phyloP scores from a whole-genome alignment of 1,140 invertebrate genomes.

The Diorhabda carinulata region DNA sequence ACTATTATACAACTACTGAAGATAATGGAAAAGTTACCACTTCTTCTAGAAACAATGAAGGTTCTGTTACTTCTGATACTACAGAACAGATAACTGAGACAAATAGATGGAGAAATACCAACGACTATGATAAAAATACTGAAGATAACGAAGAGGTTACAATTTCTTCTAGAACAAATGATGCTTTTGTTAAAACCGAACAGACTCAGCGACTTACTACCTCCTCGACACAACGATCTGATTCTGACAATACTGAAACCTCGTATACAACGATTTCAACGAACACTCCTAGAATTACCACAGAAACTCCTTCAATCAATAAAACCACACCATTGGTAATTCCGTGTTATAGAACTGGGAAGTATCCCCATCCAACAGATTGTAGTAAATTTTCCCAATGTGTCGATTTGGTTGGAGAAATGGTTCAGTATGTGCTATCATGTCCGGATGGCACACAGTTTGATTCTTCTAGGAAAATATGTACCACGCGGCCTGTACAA shows the following conservation, averaged over 20 bases:
- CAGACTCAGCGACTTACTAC: neutral
- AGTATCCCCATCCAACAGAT: neutral
- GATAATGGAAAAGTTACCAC: neutral
- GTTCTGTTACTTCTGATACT: neutral
- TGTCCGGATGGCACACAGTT: conserved; percentile 33
- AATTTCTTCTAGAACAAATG: neutral
- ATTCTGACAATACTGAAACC: neutral
- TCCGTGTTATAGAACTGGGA: neutral
- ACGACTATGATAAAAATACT: neutral
- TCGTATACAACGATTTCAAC: neutral
- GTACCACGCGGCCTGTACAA: conserved; percentile 38
- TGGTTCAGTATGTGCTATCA: conserved; percentile 24
- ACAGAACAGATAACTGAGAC: neutral
- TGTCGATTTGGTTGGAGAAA: conserved; percentile 22
- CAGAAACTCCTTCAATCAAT: neutral
- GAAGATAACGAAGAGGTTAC: neutral
- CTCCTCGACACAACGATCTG: neutral
- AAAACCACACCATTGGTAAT: neutral
- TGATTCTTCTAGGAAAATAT: conserved; percentile 30
- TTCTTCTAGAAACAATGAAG: neutral
- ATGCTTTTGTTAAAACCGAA: neutral
- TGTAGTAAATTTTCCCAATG: conserved; percentile 5
- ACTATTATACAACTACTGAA: too few species aligned
- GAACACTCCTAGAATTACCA: conserved; percentile 6
- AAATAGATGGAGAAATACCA: neutral